phyloP scores from a whole-genome alignment of 2,888 invertebrate species.

The Nomada fucata region DNA sequence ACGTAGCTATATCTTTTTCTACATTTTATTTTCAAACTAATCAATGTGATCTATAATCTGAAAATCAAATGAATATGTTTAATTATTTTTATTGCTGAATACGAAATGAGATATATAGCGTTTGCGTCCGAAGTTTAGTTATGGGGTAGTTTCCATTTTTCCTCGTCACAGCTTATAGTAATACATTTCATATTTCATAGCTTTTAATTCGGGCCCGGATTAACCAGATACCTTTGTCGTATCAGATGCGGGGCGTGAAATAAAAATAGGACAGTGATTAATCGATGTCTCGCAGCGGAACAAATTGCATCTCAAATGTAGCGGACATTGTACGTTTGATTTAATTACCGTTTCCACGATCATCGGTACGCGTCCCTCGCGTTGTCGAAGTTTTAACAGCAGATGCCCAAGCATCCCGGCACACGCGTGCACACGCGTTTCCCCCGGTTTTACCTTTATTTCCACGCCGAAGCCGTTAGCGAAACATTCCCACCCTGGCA shows the following conservation, averaged over 20 bases:
- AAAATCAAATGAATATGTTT: no score
- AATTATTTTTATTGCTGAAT: no score
- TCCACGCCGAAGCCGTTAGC: conserved; percentile 43
- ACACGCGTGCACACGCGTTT: conserved; percentile 31
- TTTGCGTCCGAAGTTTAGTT: no score
- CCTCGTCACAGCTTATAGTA: no score
- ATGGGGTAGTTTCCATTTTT: not conserved
- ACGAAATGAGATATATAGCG: no score
- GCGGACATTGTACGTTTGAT: conserved; percentile 45
- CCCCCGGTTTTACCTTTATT: conserved; percentile 62
- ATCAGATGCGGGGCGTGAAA: conserved; percentile 7
- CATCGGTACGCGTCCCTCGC: conserved; percentile 32
- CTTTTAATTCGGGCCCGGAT: not conserved
- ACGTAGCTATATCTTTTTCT: no score
- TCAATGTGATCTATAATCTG: no score
- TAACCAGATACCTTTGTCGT: conserved; percentile 6
- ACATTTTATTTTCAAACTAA: no score
- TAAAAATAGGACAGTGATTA: conserved; percentile 28
- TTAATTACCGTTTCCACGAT: conserved; percentile 61
- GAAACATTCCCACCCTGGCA: conserved; percentile 56
- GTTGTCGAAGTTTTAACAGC: conserved; percentile 33
- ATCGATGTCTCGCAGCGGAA: conserved; percentile 49
- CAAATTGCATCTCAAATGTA: conserved; percentile 43
- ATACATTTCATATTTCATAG: no score
- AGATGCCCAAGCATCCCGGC: conserved; percentile 28